Conservation (phyloP, 2,888 invertebrate species). For the Eurois occulta region DNA sequence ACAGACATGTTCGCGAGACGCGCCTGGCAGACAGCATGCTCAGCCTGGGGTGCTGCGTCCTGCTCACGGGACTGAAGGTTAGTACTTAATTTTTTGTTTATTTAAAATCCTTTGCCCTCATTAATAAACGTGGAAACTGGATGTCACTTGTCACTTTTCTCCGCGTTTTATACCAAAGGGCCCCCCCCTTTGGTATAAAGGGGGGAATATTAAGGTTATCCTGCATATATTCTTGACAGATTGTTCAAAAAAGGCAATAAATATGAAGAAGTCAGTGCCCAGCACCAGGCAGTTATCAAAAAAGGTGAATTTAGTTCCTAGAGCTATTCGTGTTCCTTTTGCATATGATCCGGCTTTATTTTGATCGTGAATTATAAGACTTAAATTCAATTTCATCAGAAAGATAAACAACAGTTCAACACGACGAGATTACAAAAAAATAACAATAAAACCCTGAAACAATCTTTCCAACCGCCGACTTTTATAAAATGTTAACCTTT, state of each 20-base stretch:
- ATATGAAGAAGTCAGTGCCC: not conserved
- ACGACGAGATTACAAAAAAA: conserved; percentile 14
- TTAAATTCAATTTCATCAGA: conserved; percentile 1
- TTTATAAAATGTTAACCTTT: conserved; percentile 44
- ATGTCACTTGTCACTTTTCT: not conserved
- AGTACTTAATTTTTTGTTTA: conserved; percentile 53
- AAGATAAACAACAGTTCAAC: conserved; percentile 2
- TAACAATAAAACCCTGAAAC: conserved; percentile 15
- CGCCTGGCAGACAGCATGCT: conserved; percentile 91
- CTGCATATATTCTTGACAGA: not conserved
- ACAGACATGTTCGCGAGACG: conserved; percentile 88
- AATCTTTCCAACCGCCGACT: conserved; percentile 9
- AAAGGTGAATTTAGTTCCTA: not conserved
- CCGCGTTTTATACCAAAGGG: not conserved
- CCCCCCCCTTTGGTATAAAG: too few species aligned
- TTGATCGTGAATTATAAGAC: not conserved
- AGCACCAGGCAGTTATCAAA: not conserved
- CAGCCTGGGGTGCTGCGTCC: conserved; percentile 91
- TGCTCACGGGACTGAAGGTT: conserved; percentile 92
- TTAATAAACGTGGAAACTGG: not conserved
- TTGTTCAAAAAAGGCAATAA: not conserved
- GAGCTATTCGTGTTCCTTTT: not conserved
- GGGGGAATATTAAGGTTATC: not conserved
- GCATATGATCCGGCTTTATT: not conserved
- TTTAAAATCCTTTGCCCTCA: not conserved